Evolutionary conservation across 2,797 vertebrate species (phyloP).

Genomic region (Pseudochirops cupreus): DNA sequence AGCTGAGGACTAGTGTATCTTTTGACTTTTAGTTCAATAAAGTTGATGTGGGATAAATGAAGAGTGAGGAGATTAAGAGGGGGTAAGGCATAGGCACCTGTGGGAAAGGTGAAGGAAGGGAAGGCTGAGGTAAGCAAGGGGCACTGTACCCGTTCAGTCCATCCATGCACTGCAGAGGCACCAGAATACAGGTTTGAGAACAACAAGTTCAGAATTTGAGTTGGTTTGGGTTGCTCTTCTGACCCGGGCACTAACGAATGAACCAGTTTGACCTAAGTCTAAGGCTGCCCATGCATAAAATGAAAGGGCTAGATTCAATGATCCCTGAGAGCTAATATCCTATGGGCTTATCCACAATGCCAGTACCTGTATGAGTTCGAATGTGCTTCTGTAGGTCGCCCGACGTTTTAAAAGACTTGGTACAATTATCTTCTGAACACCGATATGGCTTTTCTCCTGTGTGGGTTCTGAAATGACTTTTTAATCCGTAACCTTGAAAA

Average conservation of each 20-base stretch:
- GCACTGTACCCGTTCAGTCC: conserved; percentile 6
- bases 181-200: background rate
- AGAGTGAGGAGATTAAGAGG: background rate
- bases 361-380: conserved; percentile 96
- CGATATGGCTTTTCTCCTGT: conserved; percentile 99
- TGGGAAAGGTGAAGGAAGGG: conserved; percentile 29
- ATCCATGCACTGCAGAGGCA: background rate
- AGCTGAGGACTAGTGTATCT: conserved; percentile 36
- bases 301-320: background rate
- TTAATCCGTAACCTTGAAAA: conserved; percentile 94
- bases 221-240: conserved; percentile 19
- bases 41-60: background rate
- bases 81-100: background rate
- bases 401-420: conserved; percentile 99
- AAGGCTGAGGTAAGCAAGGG: background rate
- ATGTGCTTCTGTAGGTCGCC: conserved; percentile 99
- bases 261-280: background rate
- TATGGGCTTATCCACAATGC: background rate
- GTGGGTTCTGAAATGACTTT: conserved; percentile 98
- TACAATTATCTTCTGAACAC: conserved; percentile 97
- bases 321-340: background rate
- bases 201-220: background rate
- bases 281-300: background rate
- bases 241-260: background rate
- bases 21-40: conserved; percentile 39